phyloP scores from a whole-genome alignment of 2,888 invertebrate genomes.

The Uloborus plumipes region DNA sequence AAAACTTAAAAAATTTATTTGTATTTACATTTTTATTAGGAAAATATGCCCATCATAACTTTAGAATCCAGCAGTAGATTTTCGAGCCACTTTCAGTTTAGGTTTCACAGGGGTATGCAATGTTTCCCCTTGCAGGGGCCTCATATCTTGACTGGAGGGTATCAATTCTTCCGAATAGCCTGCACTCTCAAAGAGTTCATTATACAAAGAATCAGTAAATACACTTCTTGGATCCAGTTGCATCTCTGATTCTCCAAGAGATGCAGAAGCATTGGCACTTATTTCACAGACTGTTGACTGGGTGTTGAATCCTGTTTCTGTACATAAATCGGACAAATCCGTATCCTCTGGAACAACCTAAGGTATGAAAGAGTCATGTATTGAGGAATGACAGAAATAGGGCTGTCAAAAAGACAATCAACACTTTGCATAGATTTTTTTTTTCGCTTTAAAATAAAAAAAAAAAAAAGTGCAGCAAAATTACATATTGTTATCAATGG shows the following conservation, averaged over 20 bases:
- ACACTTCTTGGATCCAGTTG: no score
- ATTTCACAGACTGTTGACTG: no score
- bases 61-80: conserved; percentile 23
- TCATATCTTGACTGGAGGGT: conserved; percentile 42
- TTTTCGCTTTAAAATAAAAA: no score
- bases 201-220: no score
- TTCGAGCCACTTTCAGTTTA: not conserved
- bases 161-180: conserved; percentile 4
- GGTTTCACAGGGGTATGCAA: conserved; percentile 12
- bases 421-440: no score
- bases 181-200: not conserved
- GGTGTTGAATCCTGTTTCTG: no score
- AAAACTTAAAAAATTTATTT: no score
- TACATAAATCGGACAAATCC: no score
- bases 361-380: not conserved
- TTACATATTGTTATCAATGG: no score
- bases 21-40: not conserved
- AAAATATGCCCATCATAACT: not conserved
- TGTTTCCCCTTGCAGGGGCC: conserved; percentile 24
- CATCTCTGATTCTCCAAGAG: no score
- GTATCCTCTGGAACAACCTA: not conserved
- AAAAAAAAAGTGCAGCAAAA: no score
- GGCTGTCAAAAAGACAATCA: not conserved
- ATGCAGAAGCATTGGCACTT: no score
- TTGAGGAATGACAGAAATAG: not conserved